Conservation (phyloP, 2,888 invertebrate species). For the Microdon myrmicae region DNA sequence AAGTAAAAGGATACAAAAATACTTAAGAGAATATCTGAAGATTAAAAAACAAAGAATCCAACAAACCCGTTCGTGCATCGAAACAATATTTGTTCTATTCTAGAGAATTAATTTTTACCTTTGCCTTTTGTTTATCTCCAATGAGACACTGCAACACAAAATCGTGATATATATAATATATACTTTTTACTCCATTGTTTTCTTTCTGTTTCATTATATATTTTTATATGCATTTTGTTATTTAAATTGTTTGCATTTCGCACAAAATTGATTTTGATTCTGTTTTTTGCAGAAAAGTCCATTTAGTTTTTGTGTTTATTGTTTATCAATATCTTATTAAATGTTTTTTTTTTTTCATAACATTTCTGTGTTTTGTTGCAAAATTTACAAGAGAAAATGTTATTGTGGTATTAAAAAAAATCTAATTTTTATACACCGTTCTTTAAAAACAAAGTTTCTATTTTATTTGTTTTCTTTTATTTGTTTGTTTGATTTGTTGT, state of each 20-base stretch:
- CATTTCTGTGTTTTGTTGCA: too few species aligned
- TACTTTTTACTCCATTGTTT: slow-evolving; percentile 34
- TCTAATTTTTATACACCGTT: too few species aligned
- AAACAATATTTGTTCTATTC: slow-evolving; percentile 5
- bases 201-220: slow-evolving; percentile 42
- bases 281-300: too few species aligned
- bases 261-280: too few species aligned
- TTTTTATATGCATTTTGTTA: slow-evolving; percentile 29
- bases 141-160: slow-evolving; percentile 27
- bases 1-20: slow-evolving; percentile 15
- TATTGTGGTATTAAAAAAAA: too few species aligned
- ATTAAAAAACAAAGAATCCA: slow-evolving; percentile 16
- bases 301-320: too few species aligned
- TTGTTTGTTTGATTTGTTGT: too few species aligned
- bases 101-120: slow-evolving; percentile 11
- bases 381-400: too few species aligned
- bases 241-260: slow-evolving; percentile 21
- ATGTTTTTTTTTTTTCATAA: too few species aligned
- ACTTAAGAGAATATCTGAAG: slow-evolving; percentile 11
- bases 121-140: slow-evolving; percentile 22
- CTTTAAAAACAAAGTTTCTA: too few species aligned
- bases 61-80: slow-evolving; percentile 16
- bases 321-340: too few species aligned
- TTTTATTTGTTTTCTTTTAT: too few species aligned
- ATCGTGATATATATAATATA: slow-evolving; percentile 48